phyloP scores from a whole-genome alignment of 2,797 vertebrate genomes.

The Molossus alvarezi region DNA sequence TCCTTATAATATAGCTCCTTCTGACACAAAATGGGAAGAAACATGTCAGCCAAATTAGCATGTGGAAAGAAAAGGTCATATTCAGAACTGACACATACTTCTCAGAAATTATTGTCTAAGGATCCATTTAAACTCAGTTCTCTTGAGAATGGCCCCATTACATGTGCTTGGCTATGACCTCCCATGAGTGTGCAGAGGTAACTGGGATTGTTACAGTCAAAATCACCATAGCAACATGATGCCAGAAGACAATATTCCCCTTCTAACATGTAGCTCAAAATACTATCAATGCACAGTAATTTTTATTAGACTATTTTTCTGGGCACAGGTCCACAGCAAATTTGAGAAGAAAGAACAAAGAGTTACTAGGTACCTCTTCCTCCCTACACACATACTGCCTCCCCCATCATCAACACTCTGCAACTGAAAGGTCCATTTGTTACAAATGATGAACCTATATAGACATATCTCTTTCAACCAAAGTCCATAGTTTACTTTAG shows the following conservation, averaged over 20 bases:
- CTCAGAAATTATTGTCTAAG: background rate
- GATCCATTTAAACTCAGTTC: background rate
- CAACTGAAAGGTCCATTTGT: too few species aligned
- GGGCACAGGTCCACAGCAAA: background rate
- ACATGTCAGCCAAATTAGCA: background rate
- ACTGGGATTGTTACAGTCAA: background rate
- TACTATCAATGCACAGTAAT: background rate
- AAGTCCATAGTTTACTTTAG: background rate
- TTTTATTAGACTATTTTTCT: background rate
- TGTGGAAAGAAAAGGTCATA: background rate
- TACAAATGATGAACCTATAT: background rate
- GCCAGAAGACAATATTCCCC: fast-evolving
- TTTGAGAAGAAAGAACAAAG: background rate
- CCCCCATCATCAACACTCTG: too few species aligned
- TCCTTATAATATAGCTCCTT: background rate
- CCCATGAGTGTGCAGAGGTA: background rate
- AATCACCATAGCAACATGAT: background rate
- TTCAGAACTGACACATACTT: background rate
- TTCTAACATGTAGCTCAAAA: background rate
- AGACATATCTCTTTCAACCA: background rate
- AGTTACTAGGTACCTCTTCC: too few species aligned
- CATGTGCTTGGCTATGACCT: background rate
- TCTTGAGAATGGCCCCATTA: background rate
- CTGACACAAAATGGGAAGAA: background rate
- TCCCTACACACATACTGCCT: too few species aligned